Percentiles rank a stretch among this genome's conserved stretches.
phyloP scores from a whole-genome alignment of 1,140 invertebrate species.

The Matsumurasca onukii region DNA sequence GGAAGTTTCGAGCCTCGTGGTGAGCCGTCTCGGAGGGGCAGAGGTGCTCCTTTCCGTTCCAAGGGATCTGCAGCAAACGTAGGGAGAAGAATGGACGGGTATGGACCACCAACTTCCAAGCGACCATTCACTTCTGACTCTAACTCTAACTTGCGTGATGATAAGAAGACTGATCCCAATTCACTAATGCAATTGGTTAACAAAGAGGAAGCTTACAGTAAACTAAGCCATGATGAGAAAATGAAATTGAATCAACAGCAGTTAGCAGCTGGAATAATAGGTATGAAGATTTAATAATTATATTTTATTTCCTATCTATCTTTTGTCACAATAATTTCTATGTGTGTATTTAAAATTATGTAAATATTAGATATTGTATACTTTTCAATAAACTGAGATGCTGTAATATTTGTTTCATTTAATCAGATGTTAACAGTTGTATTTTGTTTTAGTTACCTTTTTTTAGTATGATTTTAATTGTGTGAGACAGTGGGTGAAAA shows the following conservation, averaged over 20 bases:
- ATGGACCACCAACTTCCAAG: conserved; percentile 35
- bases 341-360: too few relatives aligned
- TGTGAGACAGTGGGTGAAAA: too few relatives aligned
- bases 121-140: conserved; percentile 22
- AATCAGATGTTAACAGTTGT: too few relatives aligned
- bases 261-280: conserved; percentile 63
- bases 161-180: conserved; percentile 19
- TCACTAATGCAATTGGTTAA: not conserved
- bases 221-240: conserved; percentile 59
- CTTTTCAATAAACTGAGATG: too few relatives aligned
- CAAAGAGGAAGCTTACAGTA: conserved; percentile 12
- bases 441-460: too few relatives aligned
- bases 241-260: conserved; percentile 67
- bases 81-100: conserved; percentile 37
- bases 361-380: too few relatives aligned
- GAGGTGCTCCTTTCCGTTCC: conserved; percentile 12
- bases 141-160: not conserved
- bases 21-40: conserved; percentile 28
- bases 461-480: too few relatives aligned
- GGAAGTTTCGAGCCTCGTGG: conserved; percentile 32
- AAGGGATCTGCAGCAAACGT: conserved; percentile 14
- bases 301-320: not conserved
- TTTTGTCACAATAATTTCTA: not conserved
- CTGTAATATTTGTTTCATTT: too few relatives aligned
- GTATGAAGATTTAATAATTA: conserved; percentile 41